These are phyloP conservation scores for Dasyornis broadbenti DNA, from an alignment of 2,113 vertebrate species.

Conservation along the genomic window DNA sequence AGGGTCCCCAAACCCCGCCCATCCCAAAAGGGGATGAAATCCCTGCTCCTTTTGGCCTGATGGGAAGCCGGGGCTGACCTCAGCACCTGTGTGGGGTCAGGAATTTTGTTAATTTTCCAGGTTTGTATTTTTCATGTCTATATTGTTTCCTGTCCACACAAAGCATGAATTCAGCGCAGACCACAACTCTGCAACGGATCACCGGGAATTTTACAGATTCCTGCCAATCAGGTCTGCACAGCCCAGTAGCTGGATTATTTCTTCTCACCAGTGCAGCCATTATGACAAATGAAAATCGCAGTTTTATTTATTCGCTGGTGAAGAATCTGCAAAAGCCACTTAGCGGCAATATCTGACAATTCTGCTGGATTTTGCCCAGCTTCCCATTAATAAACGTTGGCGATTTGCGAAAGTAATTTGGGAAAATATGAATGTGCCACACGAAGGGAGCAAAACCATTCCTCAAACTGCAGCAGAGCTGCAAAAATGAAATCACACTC, in stretches of 20 bases:
- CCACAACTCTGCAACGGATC: neutral
- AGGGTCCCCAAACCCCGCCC: too few relatives aligned
- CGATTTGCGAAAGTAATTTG: neutral
- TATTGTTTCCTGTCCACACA: neutral
- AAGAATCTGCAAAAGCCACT: neutral
- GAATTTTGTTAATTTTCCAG: neutral
- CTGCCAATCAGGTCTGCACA: neutral
- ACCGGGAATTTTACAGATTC: rapidly evolving
- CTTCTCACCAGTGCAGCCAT: rapidly evolving
- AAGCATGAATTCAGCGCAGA: neutral
- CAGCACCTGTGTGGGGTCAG: too few relatives aligned
- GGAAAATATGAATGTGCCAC: neutral
- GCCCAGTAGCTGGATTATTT: neutral
- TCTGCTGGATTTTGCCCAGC: neutral
- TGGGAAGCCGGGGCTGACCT: neutral
- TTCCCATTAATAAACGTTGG: neutral
- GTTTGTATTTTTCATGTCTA: neutral
- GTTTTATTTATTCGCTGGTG: neutral
- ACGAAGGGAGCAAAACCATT: neutral
- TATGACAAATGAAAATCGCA: neutral
- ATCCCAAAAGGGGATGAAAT: too few relatives aligned
- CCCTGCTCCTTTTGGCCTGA: neutral
- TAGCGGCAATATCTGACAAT: neutral
- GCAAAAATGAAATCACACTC: neutral
- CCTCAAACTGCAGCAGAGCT: neutral